phyloP scores from a whole-genome alignment of 1,140 invertebrate species.

The Vanessa tameamea region DNA sequence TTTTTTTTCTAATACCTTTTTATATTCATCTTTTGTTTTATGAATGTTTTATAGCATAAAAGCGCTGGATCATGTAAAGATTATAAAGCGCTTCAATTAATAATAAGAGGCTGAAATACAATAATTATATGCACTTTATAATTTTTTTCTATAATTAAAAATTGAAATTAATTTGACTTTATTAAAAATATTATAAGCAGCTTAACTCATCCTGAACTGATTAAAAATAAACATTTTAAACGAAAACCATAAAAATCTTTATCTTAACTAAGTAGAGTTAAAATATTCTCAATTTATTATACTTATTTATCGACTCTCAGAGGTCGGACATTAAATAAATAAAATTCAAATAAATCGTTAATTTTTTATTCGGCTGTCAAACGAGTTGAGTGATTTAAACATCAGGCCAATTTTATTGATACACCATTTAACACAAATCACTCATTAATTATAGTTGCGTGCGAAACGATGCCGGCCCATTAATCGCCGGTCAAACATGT shows the following conservation, averaged over 20 bases:
- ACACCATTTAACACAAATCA: slow-evolving; percentile 57
- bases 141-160: not conserved
- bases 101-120: no score
- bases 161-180: not conserved
- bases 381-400: slow-evolving; percentile 25
- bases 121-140: no score
- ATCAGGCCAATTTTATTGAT: slow-evolving; percentile 46
- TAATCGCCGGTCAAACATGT: slow-evolving; percentile 50
- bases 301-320: not conserved
- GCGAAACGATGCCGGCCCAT: slow-evolving; percentile 41
- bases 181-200: not conserved
- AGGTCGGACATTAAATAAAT: slow-evolving; percentile 4
- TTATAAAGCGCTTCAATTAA: no score
- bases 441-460: slow-evolving; percentile 53
- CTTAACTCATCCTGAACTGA: not conserved
- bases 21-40: not conserved
- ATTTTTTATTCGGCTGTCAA: slow-evolving; percentile 27
- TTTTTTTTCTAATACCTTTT: not conserved
- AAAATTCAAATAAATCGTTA: slow-evolving; percentile 18
- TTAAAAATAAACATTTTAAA: not conserved
- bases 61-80: no score
- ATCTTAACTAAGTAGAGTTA: not conserved
- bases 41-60: not conserved
- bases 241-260: not conserved
- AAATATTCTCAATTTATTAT: not conserved